phyloP scores from a whole-genome alignment of 1,140 invertebrate genomes.

The Anoplolepis gracilipes region DNA sequence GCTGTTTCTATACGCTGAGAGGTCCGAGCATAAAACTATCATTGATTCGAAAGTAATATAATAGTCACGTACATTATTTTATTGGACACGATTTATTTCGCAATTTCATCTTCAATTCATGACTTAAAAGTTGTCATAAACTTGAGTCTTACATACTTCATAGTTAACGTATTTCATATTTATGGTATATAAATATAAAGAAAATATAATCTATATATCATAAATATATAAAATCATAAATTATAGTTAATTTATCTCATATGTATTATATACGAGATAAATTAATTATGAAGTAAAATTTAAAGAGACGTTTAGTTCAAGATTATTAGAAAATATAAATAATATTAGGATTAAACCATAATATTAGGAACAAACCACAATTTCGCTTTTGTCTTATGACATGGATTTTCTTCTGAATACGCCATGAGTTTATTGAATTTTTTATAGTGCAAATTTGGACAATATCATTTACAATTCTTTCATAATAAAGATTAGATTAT shows the following conservation, averaged over 20 bases:
- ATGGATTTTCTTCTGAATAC: neutral
- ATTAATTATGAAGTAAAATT: conserved; percentile 11
- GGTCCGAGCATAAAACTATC: conserved; percentile 2
- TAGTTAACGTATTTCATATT: conserved; percentile 25
- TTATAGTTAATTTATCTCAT: neutral
- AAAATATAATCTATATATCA: neutral
- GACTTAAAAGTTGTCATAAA: neutral
- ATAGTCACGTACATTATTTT: neutral
- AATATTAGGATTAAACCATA: conserved; percentile 13
- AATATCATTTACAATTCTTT: neutral
- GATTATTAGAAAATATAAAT: neutral
- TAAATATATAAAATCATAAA: conserved; percentile 1
- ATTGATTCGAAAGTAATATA: conserved; percentile 6
- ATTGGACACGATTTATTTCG: conserved; percentile 27
- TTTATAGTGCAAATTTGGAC: conserved; percentile 6
- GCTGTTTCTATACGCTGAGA: neutral
- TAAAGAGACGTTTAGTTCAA: neutral
- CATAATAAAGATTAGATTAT: conserved; percentile 11
- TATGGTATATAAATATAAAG: neutral
- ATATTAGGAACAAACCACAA: conserved; percentile 6
- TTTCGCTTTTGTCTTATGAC: neutral
- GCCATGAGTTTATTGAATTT: neutral
- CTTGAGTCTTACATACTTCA: conserved; percentile 10
- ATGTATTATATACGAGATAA: neutral
- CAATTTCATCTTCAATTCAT: neutral